Base-by-base conservation (phyloP, 2,113 vertebrate species). In the Pitta sordida region DNA sequence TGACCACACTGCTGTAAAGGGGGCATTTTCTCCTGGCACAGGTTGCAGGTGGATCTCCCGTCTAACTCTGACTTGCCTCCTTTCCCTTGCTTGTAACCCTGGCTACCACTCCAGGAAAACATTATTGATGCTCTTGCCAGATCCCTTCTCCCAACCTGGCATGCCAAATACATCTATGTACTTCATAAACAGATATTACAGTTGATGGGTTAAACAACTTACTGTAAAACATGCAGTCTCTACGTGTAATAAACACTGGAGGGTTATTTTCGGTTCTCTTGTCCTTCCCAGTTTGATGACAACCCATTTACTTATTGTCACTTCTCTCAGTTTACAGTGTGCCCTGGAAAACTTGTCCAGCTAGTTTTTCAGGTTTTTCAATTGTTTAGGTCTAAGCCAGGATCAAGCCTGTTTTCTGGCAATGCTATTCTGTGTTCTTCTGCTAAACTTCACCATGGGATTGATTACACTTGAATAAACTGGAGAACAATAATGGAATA, bases 261-360 rank as follows among this genome's bases (percentile, higher is more conserved):
- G 30, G 29, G 30, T 79, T 3, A n/a, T 93, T 91, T 86, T 23
- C 21, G 32, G 5, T 53, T 84, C 62, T 68, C 75, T 76, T 73
- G n/a, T 89, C 46, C 41, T 91, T 75, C 32, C 19, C 6, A 8
- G 20, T 91, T 60, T 26, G n/a, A 65, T 32, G 55, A 71, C 44
- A 1, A 29, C 29, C 56, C 44, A 84, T 58, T 44, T 83, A 80
- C 88, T 94, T 43, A 48, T 67, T 88, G 55, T 58, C 14, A n/a
- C 34, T 77, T 87, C 69, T 76, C 70, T 88, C 1, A 0, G 26
- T 79, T 91, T 91, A 56, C 91, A 62, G 0, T 37, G 37, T n/a
- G 46, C 55, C 71, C 68, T 44, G 63, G 51, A 80, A 94, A 96
- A 96, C 96, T 85, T 43, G 96, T 76, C 88, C 64, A 91, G 51